Evolutionary conservation across 2,113 vertebrate species (phyloP).

Genomic region (Triplophysa siluroides): DNA sequence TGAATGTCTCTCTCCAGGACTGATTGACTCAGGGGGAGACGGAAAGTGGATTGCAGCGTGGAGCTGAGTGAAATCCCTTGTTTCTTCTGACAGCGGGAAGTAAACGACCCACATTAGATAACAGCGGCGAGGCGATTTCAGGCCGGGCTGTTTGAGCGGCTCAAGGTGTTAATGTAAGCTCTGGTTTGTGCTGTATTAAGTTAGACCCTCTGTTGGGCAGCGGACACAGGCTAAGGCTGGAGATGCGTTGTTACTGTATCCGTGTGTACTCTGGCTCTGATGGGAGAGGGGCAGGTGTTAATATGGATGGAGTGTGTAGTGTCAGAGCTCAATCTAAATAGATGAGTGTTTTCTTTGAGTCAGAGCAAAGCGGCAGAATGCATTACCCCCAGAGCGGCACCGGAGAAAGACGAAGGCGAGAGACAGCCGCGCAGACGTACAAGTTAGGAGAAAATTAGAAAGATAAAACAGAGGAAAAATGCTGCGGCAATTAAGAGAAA

Average conservation of each 20-base stretch:
- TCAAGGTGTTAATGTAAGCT: slow-evolving; percentile 32
- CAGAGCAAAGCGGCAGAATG: slow-evolving; percentile 24
- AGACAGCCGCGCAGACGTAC: neutral
- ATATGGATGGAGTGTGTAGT: slow-evolving; percentile 31
- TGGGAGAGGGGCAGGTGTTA: slow-evolving; percentile 37
- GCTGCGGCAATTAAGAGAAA: slow-evolving; percentile 8
- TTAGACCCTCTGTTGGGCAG: slow-evolving; percentile 5
- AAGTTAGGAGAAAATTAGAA: neutral
- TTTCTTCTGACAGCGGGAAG: slow-evolving; percentile 38
- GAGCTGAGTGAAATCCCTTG: slow-evolving; percentile 25
- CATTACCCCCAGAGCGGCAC: neutral
- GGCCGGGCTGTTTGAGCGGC: slow-evolving; percentile 1
- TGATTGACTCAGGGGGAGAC: slow-evolving; percentile 3
- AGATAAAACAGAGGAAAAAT: neutral
- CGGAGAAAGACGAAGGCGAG: neutral
- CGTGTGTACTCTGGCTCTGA: neutral
- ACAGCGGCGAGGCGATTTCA: slow-evolving; percentile 24
- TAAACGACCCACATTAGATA: slow-evolving; percentile 41
- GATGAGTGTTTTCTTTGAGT: slow-evolving; percentile 27
- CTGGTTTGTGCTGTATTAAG: neutral
- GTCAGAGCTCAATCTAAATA: slow-evolving; percentile 42
- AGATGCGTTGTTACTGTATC: neutral
- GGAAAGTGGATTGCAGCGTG: neutral
- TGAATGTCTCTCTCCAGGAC: slow-evolving; percentile 4
- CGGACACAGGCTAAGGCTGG: neutral